A percentile compares a stretch with the other conserved stretches of the same genome.
phyloP scores from a whole-genome alignment of 35 echinoderm and acorn worm species.

The Diadema setosum region DNA sequence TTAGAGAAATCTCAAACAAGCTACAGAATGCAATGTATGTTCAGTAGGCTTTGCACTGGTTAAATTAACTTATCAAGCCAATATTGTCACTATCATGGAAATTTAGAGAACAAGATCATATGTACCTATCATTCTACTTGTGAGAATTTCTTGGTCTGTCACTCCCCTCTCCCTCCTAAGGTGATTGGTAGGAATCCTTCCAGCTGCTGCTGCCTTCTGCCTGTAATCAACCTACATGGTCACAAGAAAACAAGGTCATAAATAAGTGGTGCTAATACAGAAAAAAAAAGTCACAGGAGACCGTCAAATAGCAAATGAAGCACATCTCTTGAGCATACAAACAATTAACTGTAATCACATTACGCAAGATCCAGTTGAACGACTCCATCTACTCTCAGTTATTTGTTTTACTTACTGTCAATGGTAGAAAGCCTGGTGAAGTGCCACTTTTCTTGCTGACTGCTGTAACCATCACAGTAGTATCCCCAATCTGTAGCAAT shows the following conservation, averaged over 20 bases:
- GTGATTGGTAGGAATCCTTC: constrained; percentile 98
- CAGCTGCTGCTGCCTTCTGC: constrained; percentile 94
- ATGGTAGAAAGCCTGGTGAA: constrained; percentile 73
- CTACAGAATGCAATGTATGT: no score
- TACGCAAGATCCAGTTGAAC: neutral
- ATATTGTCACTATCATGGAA: no score
- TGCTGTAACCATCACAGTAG: constrained; percentile 94
- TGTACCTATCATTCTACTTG: constrained; percentile 95
- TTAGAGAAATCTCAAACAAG: no score
- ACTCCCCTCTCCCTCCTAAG: constrained; percentile 87
- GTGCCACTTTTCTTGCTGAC: constrained; percentile 79
- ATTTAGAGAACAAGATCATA: neutral
- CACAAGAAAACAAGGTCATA: neutral
- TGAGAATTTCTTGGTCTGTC: constrained; percentile 88
- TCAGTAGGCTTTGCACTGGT: no score
- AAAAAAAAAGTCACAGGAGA: neutral
- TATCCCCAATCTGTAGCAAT: constrained; percentile 84
- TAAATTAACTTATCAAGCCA: no score
- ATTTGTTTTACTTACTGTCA: constrained; percentile 74
- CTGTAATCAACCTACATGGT: constrained; percentile 85
- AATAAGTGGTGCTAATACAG: neutral
- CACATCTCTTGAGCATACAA: neutral
- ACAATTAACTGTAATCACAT: neutral
- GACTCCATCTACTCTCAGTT: no score
- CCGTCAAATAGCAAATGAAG: neutral